Evolutionary conservation across 53 echinoderm and acorn worm genomes (phyloP), one percentile per base, ranked within the genome.

Genomic region (Holothuria scabra): DNA sequence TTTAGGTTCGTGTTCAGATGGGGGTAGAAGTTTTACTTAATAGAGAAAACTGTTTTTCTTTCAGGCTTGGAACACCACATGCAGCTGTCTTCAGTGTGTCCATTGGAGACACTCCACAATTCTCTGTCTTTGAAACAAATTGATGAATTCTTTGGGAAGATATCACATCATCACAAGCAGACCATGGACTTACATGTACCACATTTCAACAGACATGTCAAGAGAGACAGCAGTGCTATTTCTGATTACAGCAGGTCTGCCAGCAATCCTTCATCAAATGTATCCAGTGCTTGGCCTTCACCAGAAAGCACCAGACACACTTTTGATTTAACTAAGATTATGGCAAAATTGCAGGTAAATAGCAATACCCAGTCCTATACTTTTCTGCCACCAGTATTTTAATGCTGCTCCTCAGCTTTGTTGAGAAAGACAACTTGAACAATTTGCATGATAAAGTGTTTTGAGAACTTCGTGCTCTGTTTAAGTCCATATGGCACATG

Each of bases 51-150:
- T 41, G 7, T 41, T 41, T 6, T 41, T 41, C 12, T 46, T 68
- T 12, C 84, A 90, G 93, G 93, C 55, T 82, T 97, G 20, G 97
- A 97, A 61, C 87, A 90, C 46, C 92, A 94, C 75, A 90, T 94
- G 74, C 88, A 92, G 37, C 90, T 97, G 55, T 86, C 97, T 22
- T 97, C 97, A 21, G 87, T 97, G 65, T 88, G 92, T 24, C 89
- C 97, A 5, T 70, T 97, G 56, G 97, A 97, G 83, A 97, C 97
- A 10, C 85, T 97, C 3, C 97, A 97, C 80, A 97, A 97, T 87
- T 85, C 83, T 22, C 87, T 97, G 30, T 97, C 97, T 28, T 84
- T 97, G 58, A 89, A 87, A 26, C 97, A 97, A 75, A 86, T 97
- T 25, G 97, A 97, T 28, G 85, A 88, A 37, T 97, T 97, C 85